These are phyloP conservation scores for Alentia gelatinosa DNA, from an alignment of 2,888 invertebrate genomes.

Conservation along the genomic window DNA sequence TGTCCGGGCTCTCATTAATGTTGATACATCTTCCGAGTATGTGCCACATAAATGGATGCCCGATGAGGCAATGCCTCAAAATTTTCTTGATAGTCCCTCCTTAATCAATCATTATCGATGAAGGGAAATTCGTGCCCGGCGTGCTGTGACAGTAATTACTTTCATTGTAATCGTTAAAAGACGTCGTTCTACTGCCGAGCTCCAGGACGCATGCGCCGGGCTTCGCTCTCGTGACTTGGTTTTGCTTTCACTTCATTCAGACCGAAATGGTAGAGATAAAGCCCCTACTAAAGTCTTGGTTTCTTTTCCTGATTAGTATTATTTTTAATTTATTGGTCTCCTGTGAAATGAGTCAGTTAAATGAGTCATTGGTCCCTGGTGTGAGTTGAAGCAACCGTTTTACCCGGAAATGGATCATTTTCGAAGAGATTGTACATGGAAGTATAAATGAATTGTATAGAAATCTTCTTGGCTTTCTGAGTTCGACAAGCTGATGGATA, in stretches of 20 bases:
- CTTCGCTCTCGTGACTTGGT: neutral
- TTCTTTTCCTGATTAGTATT: neutral
- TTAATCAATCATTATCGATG: constrained; percentile 36
- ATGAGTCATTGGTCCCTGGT: neutral
- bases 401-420: too few relatives aligned
- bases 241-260: neutral
- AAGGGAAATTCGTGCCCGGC: neutral
- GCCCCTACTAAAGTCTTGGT: neutral
- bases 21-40: constrained; percentile 22
- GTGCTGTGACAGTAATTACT: constrained; percentile 11
- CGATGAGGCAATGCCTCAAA: constrained; percentile 26
- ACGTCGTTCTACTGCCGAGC: neutral
- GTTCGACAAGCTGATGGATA: too few relatives aligned
- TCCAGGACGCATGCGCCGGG: neutral
- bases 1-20: neutral
- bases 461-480: too few relatives aligned
- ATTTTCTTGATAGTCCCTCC: neutral
- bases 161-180: constrained; percentile 29
- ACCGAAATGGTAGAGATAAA: neutral
- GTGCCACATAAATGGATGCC: constrained; percentile 20
- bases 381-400: too few relatives aligned
- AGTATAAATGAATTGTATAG: too few relatives aligned
- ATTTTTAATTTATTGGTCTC: neutral
- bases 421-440: too few relatives aligned
- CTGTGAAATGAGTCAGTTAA: neutral